Conservation (phyloP, 1,140 invertebrate genomes). For the Megalopta genalis region DNA sequence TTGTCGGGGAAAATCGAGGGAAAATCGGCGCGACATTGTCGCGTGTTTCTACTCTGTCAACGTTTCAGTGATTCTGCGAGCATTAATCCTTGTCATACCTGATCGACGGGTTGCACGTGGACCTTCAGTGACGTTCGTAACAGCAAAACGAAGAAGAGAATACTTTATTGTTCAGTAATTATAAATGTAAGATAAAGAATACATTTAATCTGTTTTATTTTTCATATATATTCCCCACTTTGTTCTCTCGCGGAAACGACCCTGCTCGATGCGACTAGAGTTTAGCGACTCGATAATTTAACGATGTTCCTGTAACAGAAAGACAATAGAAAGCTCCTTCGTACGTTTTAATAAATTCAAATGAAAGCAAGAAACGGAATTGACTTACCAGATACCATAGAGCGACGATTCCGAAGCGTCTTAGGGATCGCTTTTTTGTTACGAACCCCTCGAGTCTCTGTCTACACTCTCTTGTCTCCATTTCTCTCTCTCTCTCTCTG, state of each 20-base stretch:
- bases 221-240: neutral
- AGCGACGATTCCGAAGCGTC: too few species aligned
- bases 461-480: too few species aligned
- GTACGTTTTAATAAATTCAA: neutral
- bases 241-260: neutral
- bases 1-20: neutral
- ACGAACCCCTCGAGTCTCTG: neutral
- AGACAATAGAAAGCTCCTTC: conserved; percentile 2
- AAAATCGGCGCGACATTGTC: neutral
- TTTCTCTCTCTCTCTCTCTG: neutral
- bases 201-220: conserved; percentile 1
- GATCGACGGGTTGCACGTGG: neutral
- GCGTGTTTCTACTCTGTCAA: neutral
- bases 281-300: neutral
- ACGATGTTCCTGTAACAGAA: neutral
- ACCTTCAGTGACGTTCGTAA: neutral
- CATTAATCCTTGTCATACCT: neutral
- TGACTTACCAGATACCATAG: neutral
- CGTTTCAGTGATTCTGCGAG: neutral
- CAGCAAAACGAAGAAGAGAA: neutral
- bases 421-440: neutral
- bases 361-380: neutral
- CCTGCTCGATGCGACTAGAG: neutral
- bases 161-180: neutral
- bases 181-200: conserved; percentile 7